Evolutionary conservation across 2,888 invertebrate genomes (phyloP), one percentile per base, ranked within the genome.

Genomic region (Xestoiulus laeticollis): DNA sequence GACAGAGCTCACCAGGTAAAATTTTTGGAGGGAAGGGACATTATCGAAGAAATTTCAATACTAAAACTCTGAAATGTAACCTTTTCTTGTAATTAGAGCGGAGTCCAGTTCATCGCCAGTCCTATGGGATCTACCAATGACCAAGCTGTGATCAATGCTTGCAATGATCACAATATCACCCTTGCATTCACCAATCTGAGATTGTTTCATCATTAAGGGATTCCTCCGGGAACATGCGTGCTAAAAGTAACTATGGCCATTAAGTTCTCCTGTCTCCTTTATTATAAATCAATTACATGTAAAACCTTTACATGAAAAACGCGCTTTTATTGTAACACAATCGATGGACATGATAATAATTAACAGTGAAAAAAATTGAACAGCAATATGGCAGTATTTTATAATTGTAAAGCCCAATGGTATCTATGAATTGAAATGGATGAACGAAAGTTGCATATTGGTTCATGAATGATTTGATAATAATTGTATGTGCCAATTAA

Each of bases 51-150:
- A 22, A 26, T 26, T n/a, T 5, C 68, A 68, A n/a, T 5, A 22
- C 2, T 26, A 8, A 26, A 68, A 8, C 68, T 68, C 68, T 26
- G 16, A 83, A 32, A n/a, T 87, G 43, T 48, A 48, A 48, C 48
- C 4, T 12, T 48, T 19, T 48, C 16, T 48, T 22, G 26, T 48
- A 83, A 43, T 93, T 93, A 99, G 98, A 97, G 96, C 91, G 99
- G 99, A 26, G 99, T 98, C 30, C 94, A 95, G 85, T 99, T 95
- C 92, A 96, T 99, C 90, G 98, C 95, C 87, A 97, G 98, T 91
- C 99, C 99, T 16, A 94, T 97, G 0, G 99, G 99, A 14, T 99
- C 99, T 0, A 97, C 95, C 90, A 99, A 98, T 92, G 99, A 99
- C 92, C 94, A 94, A 87, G 96, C 95, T 89, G 96, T 99, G 12